phyloP scores from a whole-genome alignment of 2,888 invertebrate species.

The Teinopalpus imperialis region DNA sequence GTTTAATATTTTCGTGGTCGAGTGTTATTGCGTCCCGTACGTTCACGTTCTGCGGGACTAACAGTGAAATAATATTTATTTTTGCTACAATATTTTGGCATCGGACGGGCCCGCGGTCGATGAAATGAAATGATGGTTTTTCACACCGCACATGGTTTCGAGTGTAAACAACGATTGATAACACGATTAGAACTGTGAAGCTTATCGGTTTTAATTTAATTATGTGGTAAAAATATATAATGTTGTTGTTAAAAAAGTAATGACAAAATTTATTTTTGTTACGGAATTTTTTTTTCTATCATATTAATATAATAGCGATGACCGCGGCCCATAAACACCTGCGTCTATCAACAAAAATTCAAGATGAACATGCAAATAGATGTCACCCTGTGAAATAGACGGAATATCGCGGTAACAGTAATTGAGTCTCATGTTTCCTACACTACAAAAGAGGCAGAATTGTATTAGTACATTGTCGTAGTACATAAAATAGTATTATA shows the following conservation, averaged over 20 bases:
- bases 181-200: constrained; percentile 22
- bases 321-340: too few species aligned
- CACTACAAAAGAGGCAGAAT: too few species aligned
- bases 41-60: constrained; percentile 27
- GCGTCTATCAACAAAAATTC: too few species aligned
- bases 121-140: constrained; percentile 41
- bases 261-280: too few species aligned
- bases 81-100: constrained; percentile 44
- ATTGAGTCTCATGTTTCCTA: too few species aligned
- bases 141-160: constrained; percentile 20
- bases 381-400: too few species aligned
- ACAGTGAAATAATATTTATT: constrained; percentile 44
- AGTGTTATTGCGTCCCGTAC: constrained; percentile 26
- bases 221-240: constrained; percentile 8
- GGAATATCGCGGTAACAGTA: too few species aligned
- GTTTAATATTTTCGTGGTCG: constrained; percentile 25
- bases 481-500: too few species aligned
- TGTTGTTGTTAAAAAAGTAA: neutral
- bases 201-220: constrained; percentile 14
- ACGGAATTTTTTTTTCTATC: too few species aligned
- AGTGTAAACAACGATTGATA: constrained; percentile 16
- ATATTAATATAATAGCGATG: too few species aligned
- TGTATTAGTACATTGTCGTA: too few species aligned
- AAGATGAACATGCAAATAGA: too few species aligned
- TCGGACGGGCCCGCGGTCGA: constrained; percentile 37